Evolutionary conservation across 2,888 invertebrate genomes (phyloP), one percentile per base, ranked within the genome.

Genomic region (Acanthococcus lagerstroemiae): DNA sequence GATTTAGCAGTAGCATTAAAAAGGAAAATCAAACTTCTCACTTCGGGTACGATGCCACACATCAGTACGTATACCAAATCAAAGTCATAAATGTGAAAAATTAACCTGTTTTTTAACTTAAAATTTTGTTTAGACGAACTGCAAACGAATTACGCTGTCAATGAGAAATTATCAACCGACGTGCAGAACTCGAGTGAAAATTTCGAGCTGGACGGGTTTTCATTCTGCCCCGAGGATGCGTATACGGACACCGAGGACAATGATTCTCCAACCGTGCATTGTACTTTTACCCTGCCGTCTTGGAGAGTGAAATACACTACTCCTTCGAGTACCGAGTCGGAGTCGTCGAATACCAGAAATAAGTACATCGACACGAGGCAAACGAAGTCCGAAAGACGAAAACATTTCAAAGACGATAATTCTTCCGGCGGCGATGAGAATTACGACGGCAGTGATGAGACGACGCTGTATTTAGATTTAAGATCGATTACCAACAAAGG

Each of bases 391-490:
- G 61, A 61, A 6, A 45, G 52, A 17, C 61, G 22, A 17, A 63
- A 63, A 54, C 37, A 54, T 9, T 12, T 27, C n/a, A 56, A 56
- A 56, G 48, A 55, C 6, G 56, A 65, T 65, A 55, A 55, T 26
- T 46, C 45, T 17, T 56, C 65, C 19, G 65, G 56, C 22, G 55
- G 55, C 27, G 65, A 65, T 27, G 65, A 65, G 17, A 65, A 65
- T 56, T 65, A 65, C 65, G 65, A 65, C 46, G 65, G 55, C n/a
- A 54, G 55, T 17, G 65, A 65, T 56, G 65, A 65, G 46, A 65
- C 65, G 3, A 65, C 65, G 24, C 19, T 61, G n/a, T 61, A 61
- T 52, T 22, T 61, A 12, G 61, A 61, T 30, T 30, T 61, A 27
- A 26, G 61, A 25, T 27, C 48, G 12, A 50, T 61, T 5, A 61